These are phyloP conservation scores for Dascyllus trimaculatus DNA, from an alignment of 2,113 vertebrate genomes.

Conservation along the genomic window DNA sequence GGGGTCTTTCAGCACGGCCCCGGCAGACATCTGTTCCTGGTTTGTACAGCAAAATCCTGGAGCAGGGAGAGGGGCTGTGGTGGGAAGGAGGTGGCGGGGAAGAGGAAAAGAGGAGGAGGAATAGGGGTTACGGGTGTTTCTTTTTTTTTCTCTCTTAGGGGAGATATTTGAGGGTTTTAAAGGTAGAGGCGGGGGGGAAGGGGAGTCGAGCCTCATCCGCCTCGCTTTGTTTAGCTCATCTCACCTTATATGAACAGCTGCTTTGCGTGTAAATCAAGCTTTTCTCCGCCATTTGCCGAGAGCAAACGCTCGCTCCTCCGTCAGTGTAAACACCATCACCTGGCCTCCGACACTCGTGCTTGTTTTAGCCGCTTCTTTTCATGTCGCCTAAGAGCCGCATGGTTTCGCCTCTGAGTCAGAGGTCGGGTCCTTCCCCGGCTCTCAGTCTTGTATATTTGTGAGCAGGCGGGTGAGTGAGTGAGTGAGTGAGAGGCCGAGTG, in stretches of 20 bases:
- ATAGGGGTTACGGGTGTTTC: constrained; percentile 50
- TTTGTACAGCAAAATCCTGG: constrained; percentile 86
- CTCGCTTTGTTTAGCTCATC: constrained; percentile 51
- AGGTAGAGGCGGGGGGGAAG: constrained; percentile 61
- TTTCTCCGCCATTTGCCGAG: constrained; percentile 50
- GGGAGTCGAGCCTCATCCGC: constrained; percentile 49
- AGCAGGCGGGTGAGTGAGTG: constrained; percentile 16
- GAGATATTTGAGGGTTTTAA: constrained; percentile 75
- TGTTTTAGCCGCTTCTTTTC: constrained; percentile 48
- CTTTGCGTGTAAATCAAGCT: constrained; percentile 21
- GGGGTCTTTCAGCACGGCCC: constrained; percentile 87
- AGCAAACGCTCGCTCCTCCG: constrained; percentile 57
- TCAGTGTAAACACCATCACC: constrained; percentile 73
- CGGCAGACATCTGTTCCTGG: constrained; percentile 87
- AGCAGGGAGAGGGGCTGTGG: constrained; percentile 75
- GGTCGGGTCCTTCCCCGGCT: constrained; percentile 23
- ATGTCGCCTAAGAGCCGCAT: constrained; percentile 36
- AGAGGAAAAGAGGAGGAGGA: constrained; percentile 55
- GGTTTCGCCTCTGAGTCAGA: constrained; percentile 44
- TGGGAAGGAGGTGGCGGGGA: constrained; percentile 58
- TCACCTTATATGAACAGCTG: constrained; percentile 33
- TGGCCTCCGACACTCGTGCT: constrained; percentile 44
- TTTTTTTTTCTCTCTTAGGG: constrained; percentile 46
- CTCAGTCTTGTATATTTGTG: constrained; percentile 29
- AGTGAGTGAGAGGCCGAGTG: constrained; percentile 24